Evolutionary conservation across 2,113 vertebrate species (phyloP), one percentile per base, ranked within the genome.

Genomic region (Acanthochromis polyacanthus): DNA sequence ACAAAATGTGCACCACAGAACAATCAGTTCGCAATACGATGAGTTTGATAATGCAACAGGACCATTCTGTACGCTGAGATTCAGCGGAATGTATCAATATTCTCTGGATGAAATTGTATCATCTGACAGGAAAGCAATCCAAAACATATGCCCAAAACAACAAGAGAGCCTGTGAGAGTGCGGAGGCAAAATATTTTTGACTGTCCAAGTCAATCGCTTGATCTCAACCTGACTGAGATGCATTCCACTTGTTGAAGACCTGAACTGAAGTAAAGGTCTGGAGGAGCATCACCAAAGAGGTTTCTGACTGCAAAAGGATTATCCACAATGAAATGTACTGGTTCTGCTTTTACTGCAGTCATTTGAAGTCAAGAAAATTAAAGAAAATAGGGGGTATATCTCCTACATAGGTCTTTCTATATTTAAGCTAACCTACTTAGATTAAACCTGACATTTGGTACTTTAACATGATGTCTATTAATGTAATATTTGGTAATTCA

Each of bases 101-200:
- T 50, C 16, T 19, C 46, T 19, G 15, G 46, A 48, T n/a, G 17
- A 51, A 6, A 20, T 51, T 51, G 50, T 20, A 58, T 25, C 52
- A 22, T 55, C 12, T 22, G 25, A 9, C 52, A 8, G 8, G 20
- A 40, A 2, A 67, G 22, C 12, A 11, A 22, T 40, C 9, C 61
- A 56, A 48, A 57, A 57, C 55, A 32, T 46, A 38, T 17, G 28
- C 23, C 22, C 8, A 58, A 46, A 75, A 14, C 28, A 66, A 58
- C 38, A 66, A 23, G 16, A 58, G 15, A 66, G 62, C 0, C n/a
- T 65, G 38, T 61, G 20, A 51, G 50, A 16, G 32, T 52, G 46
- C 61, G 40, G 20, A 61, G 16, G 23, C 7, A 30, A 22, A 61
- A 72, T 52, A 40, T 72, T 32, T 20, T 52, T 43, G 19, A 45